Evolutionary conservation across 2,888 invertebrate species (phyloP), one percentile per base, ranked within the genome.

Genomic region (Eilema sororculum): DNA sequence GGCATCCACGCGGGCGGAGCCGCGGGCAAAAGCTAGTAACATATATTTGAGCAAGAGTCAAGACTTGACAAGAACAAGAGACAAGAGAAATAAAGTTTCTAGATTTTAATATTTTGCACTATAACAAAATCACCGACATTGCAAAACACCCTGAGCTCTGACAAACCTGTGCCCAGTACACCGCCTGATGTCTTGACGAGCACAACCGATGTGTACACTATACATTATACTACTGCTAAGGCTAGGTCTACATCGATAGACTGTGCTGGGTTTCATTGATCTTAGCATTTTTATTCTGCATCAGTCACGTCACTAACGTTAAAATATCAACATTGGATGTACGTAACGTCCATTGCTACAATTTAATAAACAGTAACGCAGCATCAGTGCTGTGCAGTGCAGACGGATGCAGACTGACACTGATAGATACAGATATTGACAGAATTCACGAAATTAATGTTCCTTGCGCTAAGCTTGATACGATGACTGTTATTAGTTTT

Each of bases 131-230:
- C 28, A 46, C 16, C 24, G 25, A 46, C 16, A 63, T 52, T n/a
- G 46, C 10, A 4, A 12, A n/a, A 28, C 28, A 28, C 41, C 25
- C 22, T 1, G 3, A 16, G 28, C n/a, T n/a, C n/a, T 6, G 10
- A 64, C 64, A 52, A 52, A 52, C 28, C n/a, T 28, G n/a, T 28
- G 5, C 12, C 12, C 28, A 12, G 12, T 9, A 28, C 63, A n/a
- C 52, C 20, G 16, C 52, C 52, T 5, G 9, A 52, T n/a, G n/a
- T 64, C 64, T 52, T 52, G 64, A 52, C 52, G 52, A 64, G 52
- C 52, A 12, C 28, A 28, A 64, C 28, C 28, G n/a, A 52, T 28
- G 63, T 63, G 25, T 63, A 63, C 64, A 52, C 46, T 52, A 6
- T 28, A 25, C 64, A 46, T 28, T n/a, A 52, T 46, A 52, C 28